Percentiles rank a stretch among this genome's conserved stretches.
These are phyloP conservation scores for Pediacus dermestoides DNA, from an alignment of 2,888 invertebrate species.

Conservation along the genomic window DNA sequence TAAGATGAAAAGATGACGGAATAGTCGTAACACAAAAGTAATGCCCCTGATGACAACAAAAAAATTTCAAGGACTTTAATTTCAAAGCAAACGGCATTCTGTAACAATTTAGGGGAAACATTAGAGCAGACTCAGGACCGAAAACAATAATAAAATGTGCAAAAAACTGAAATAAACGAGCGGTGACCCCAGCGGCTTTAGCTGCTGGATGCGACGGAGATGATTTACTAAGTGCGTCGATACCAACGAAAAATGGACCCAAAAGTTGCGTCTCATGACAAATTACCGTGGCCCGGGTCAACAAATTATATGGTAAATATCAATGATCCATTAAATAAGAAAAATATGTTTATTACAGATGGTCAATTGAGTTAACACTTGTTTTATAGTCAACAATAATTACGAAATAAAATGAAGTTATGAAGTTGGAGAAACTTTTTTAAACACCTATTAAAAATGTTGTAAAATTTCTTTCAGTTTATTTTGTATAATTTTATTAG, in stretches of 20 bases:
- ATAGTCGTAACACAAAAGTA: too few relatives aligned
- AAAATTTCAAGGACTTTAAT: slow-evolving; percentile 20
- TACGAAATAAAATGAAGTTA: too few relatives aligned
- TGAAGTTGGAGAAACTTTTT: too few relatives aligned
- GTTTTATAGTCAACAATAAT: too few relatives aligned
- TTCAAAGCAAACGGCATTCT: slow-evolving; percentile 19
- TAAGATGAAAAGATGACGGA: too few relatives aligned
- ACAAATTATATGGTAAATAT: slow-evolving; percentile 21
- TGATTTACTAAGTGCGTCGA: slow-evolving; percentile 32
- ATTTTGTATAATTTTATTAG: too few relatives aligned
- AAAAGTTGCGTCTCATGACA: slow-evolving; percentile 21
- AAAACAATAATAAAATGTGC: slow-evolving; percentile 35
- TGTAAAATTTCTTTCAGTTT: too few relatives aligned
- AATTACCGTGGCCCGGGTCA: slow-evolving; percentile 21
- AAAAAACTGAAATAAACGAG: slow-evolving; percentile 33
- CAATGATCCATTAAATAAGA: too few relatives aligned
- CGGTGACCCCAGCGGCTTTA: slow-evolving; percentile 21
- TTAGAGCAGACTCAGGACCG: slow-evolving; percentile 20
- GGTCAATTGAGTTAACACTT: too few relatives aligned
- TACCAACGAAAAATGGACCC: slow-evolving; percentile 23
- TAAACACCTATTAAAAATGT: too few relatives aligned
- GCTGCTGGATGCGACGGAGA: slow-evolving; percentile 26
- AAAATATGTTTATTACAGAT: too few relatives aligned
- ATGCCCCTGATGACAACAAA: too few relatives aligned
- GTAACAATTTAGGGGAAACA: slow-evolving; percentile 27